These are phyloP conservation scores for Muntiacus reevesi DNA, from an alignment of 2,113 vertebrate species.

Conservation along the genomic window DNA sequence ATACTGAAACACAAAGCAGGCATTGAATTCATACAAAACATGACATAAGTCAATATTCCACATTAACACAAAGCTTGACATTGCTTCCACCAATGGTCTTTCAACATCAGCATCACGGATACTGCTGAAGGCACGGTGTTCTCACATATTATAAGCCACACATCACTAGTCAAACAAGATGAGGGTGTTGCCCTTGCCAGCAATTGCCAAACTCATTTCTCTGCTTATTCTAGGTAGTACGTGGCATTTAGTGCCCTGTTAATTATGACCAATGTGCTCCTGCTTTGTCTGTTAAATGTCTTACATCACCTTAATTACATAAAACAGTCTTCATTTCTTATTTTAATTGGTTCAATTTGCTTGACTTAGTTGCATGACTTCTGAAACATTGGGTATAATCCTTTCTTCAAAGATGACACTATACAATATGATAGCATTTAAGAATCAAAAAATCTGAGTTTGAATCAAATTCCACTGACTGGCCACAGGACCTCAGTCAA, in stretches of 20 bases:
- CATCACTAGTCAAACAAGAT: not conserved
- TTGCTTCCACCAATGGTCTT: not conserved
- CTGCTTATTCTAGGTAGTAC: not conserved
- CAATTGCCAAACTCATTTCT: not conserved
- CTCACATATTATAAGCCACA: not conserved
- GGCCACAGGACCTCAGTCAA: not conserved
- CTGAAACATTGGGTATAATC: not conserved
- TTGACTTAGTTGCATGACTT: not conserved
- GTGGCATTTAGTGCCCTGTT: not conserved
- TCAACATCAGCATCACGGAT: not conserved
- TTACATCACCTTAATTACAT: not conserved
- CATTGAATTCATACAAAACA: not conserved
- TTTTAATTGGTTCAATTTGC: not conserved
- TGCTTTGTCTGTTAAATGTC: not conserved
- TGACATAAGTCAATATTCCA: not conserved
- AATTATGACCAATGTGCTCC: not conserved
- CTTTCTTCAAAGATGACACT: not conserved
- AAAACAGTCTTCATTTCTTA: not conserved
- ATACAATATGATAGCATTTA: not conserved
- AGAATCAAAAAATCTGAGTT: not conserved
- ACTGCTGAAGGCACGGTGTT: not conserved
- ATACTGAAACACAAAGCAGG: not conserved
- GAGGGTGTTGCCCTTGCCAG: not conserved
- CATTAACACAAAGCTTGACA: not conserved
- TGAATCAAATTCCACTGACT: not conserved